Percentiles rank a stretch among this genome's conserved stretches.
Evolutionary conservation across 2,888 invertebrate genomes (phyloP).

Genomic region (Drosophila kambysellisi): DNA sequence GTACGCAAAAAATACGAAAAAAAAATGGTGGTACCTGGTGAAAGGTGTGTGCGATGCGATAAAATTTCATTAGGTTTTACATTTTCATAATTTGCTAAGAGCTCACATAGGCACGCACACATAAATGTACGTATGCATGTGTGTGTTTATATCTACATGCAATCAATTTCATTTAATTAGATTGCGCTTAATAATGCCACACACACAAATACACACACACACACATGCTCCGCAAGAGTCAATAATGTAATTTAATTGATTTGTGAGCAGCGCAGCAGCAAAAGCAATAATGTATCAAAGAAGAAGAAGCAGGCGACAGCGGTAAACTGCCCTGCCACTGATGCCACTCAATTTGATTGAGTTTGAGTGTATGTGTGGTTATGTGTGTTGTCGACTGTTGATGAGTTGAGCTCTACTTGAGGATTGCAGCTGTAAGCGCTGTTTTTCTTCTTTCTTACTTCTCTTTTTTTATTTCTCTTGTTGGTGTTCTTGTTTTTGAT

Average conservation of each 20-base stretch:
- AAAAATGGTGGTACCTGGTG: slow-evolving; percentile 52
- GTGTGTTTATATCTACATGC: slow-evolving; percentile 8
- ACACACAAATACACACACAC: slow-evolving; percentile 22
- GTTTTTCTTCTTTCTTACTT: slow-evolving; percentile 2
- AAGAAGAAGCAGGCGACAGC: slow-evolving; percentile 20
- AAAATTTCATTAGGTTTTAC: slow-evolving; percentile 73
- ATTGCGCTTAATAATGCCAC: slow-evolving; percentile 75
- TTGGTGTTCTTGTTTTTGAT: slow-evolving; percentile 34
- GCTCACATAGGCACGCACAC: slow-evolving; percentile 33
- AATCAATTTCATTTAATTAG: slow-evolving; percentile 74
- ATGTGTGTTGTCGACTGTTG: slow-evolving; percentile 20
- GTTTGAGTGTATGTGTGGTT: slow-evolving; percentile 19
- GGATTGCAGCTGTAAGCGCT: slow-evolving; percentile 37
- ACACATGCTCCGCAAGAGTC: slow-evolving; percentile 30
- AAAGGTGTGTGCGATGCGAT: slow-evolving; percentile 71
- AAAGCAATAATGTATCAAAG: slow-evolving; percentile 23
- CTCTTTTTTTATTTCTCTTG: slow-evolving; percentile 14
- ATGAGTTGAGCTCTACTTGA: slow-evolving; percentile 35
- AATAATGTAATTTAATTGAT: slow-evolving; percentile 77
- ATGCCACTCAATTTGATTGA: slow-evolving; percentile 59
- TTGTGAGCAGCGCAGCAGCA: slow-evolving; percentile 60
- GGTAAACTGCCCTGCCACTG: slow-evolving; percentile 47
- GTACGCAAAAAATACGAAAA: slow-evolving; percentile 44
- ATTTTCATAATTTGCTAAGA: slow-evolving; percentile 77
- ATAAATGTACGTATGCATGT: background rate